Percentiles rank a stretch among this genome's conserved stretches.
These are phyloP conservation scores for Halcyon malimbica DNA, from an alignment of 2,113 vertebrate genomes.

Conservation along the genomic window DNA sequence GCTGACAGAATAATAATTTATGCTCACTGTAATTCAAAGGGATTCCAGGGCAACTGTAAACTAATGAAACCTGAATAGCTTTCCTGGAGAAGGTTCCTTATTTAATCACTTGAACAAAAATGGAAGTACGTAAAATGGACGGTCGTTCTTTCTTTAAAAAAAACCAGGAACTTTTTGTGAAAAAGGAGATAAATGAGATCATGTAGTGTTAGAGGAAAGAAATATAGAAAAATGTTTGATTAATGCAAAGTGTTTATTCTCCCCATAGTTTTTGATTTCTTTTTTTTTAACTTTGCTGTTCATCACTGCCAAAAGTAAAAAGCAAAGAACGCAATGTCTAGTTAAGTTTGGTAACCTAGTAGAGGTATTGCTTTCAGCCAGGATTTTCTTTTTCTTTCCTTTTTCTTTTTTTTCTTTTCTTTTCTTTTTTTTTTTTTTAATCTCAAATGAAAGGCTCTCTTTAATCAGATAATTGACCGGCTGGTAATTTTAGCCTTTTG, in stretches of 20 bases:
- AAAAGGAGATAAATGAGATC: conserved; percentile 56
- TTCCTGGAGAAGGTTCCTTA: conserved; percentile 43
- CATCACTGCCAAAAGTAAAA: conserved; percentile 57
- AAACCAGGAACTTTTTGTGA: not conserved
- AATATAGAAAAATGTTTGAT: conserved; percentile 29
- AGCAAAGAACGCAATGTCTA: not conserved
- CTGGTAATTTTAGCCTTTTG: conserved; percentile 82
- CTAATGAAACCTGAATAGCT: conserved; percentile 73
- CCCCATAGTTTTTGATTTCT: conserved; percentile 6
- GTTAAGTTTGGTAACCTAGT: conserved; percentile 60
- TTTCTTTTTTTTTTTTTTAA: not conserved
- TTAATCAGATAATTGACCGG: conserved; percentile 84
- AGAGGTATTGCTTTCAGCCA: conserved; percentile 74
- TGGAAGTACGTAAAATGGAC: conserved; percentile 49
- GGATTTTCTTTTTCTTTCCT: conserved; percentile 44
- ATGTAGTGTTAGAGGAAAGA: not conserved
- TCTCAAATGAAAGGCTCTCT: conserved; percentile 79
- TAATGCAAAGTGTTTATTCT: conserved; percentile 55
- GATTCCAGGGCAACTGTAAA: conserved; percentile 73
- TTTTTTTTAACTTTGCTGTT: conserved; percentile 22
- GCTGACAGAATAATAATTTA: conserved; percentile 75
- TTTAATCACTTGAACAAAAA: conserved; percentile 66
- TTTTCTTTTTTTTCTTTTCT: not conserved
- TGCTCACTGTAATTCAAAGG: conserved; percentile 70
- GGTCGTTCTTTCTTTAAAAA: not conserved